These are phyloP conservation scores for Caenorhabditis inopinata DNA, from an alignment of 1,140 invertebrate species.

Conservation along the genomic window DNA sequence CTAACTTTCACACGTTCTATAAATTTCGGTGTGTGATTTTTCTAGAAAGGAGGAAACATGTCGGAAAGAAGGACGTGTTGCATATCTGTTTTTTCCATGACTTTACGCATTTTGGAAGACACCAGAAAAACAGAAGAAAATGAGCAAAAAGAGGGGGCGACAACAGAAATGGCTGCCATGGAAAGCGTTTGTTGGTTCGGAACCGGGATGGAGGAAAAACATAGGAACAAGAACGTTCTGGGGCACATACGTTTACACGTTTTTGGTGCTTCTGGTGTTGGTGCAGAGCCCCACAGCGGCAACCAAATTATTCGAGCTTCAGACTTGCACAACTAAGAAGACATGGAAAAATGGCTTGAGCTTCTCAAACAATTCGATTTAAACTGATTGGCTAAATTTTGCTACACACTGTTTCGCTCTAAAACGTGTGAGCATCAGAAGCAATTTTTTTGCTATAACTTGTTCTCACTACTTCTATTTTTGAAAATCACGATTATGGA, in stretches of 20 bases:
- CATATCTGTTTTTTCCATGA: slow-evolving; percentile 31
- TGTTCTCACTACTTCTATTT: too few relatives aligned
- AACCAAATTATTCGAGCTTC: slow-evolving; percentile 19
- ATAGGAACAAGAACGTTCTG: background rate
- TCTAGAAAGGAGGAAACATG: background rate
- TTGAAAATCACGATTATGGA: too few relatives aligned
- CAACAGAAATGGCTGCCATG: slow-evolving; percentile 13
- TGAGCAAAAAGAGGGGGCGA: background rate
- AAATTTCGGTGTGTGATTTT: background rate
- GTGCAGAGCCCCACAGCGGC: too few relatives aligned
- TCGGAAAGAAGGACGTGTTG: slow-evolving; percentile 6
- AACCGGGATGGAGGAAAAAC: background rate
- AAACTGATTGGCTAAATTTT: slow-evolving; percentile 1
- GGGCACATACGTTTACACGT: background rate
- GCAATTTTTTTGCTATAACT: background rate
- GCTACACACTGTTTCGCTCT: too few relatives aligned
- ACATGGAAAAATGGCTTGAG: background rate
- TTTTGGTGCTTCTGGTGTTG: background rate
- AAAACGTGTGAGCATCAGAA: too few relatives aligned
- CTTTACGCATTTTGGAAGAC: background rate
- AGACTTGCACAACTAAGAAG: slow-evolving; percentile 23
- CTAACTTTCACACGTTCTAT: background rate
- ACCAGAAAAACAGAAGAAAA: background rate
- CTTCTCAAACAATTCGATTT: slow-evolving; percentile 24
- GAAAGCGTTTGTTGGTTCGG: slow-evolving; percentile 2